Percentiles rank a stretch among this genome's conserved stretches.
phyloP scores from a whole-genome alignment of 2,888 invertebrate genomes.

The Epinotia ramella region DNA sequence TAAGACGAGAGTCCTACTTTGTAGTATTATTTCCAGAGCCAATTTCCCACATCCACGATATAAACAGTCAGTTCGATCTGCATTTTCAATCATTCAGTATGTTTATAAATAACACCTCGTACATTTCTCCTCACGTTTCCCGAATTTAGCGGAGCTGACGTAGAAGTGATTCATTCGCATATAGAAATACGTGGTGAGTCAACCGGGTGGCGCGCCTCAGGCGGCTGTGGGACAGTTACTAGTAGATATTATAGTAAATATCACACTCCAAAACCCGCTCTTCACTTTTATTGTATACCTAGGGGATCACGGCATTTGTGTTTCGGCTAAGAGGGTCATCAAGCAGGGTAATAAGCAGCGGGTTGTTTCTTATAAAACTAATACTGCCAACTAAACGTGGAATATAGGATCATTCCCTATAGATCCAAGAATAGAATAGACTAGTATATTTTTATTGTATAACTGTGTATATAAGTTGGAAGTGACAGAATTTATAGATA shows the following conservation, averaged over 20 bases:
- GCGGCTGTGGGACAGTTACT: slow-evolving; percentile 6
- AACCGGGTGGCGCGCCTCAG: slow-evolving; percentile 31
- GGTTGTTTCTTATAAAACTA: too few species aligned
- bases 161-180: slow-evolving; percentile 31
- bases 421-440: too few species aligned
- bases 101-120: slow-evolving; percentile 26
- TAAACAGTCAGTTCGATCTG: slow-evolving; percentile 19
- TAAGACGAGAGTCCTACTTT: background rate
- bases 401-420: too few species aligned
- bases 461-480: too few species aligned
- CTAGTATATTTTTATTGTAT: too few species aligned
- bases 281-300: too few species aligned
- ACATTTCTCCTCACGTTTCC: slow-evolving; percentile 29
- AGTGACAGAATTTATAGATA: too few species aligned
- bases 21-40: background rate
- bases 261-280: too few species aligned
- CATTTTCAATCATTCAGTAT: slow-evolving; percentile 21
- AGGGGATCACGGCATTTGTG: too few species aligned
- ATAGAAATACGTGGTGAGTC: slow-evolving; percentile 38
- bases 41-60: background rate
- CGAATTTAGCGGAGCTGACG: slow-evolving; percentile 32
- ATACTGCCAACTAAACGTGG: too few species aligned
- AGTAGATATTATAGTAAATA: background rate
- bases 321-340: too few species aligned
- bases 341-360: too few species aligned